These are phyloP conservation scores for Xanthorhoe spadicearia DNA, from an alignment of 2,888 invertebrate genomes.

Conservation along the genomic window DNA sequence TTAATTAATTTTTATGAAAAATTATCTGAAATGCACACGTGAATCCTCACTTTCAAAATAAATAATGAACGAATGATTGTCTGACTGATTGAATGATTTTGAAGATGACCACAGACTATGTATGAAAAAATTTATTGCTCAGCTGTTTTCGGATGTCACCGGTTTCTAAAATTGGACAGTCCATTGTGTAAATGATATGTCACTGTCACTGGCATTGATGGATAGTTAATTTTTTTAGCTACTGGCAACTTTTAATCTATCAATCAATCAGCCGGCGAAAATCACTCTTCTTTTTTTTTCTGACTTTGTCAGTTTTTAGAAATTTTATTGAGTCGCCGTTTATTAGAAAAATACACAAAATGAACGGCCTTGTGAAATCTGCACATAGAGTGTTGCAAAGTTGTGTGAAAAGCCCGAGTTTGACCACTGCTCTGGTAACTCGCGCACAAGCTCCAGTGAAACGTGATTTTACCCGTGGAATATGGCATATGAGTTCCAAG, in stretches of 20 bases:
- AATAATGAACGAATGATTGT: slow-evolving; percentile 12
- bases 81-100: slow-evolving; percentile 3
- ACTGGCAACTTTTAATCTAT: slow-evolving; percentile 39
- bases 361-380: slow-evolving; percentile 89
- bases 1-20: background rate
- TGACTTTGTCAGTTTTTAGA: slow-evolving; percentile 48
- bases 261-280: slow-evolving; percentile 33
- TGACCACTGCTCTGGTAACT: slow-evolving; percentile 68
- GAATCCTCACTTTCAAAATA: slow-evolving; percentile 20
- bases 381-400: slow-evolving; percentile 81
- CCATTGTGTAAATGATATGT: too few relatives aligned
- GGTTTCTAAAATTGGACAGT: slow-evolving; percentile 3
- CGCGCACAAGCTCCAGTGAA: slow-evolving; percentile 78
- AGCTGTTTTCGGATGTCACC: slow-evolving; percentile 18
- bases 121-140: background rate
- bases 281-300: slow-evolving; percentile 42
- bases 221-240: slow-evolving; percentile 3
- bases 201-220: background rate
- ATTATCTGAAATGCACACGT: slow-evolving; percentile 10
- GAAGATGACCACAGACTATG: slow-evolving; percentile 3
- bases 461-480: slow-evolving; percentile 87
- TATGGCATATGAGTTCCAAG: slow-evolving; percentile 89
- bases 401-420: slow-evolving; percentile 67
- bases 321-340: slow-evolving; percentile 39
- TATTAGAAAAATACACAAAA: slow-evolving; percentile 65